Base-by-base conservation (phyloP, 2,113 vertebrate genomes). In the Saccopteryx bilineata region DNA sequence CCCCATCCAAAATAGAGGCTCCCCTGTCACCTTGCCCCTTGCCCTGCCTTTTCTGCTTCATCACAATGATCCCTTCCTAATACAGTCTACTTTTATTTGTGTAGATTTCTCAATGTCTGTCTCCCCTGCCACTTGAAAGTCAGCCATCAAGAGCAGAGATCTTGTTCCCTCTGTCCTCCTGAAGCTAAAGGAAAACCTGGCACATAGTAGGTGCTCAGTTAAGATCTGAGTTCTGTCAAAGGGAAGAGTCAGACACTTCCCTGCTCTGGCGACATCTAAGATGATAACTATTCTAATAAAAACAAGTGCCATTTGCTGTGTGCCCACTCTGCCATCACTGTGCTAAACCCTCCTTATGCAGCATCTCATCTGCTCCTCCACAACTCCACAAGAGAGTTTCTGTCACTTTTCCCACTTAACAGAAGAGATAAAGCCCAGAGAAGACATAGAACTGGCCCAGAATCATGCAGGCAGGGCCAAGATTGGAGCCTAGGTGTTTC, bases 21-120 rank as follows among this genome's bases (percentile, higher is more conserved):
- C n/a, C 71, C 15, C 21, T 5, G 0, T 39, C 56, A 23, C 50
- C n/a, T 19, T 26, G 21, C 23, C 65, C 12, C 2, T 72, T 46
- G 12, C 39, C 54, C 24, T 74, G 58, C 81, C 46, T 79, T 18
- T 28, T 6, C 52, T 11, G 79, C 5, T 19, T 79, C 33, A 31
- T n/a, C 7, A 0, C 12, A 2, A 1, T 7, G 4, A 2, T 23
- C 28, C 31, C 54, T 46, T n/a, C 28, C 65, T 8, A 11, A 21
- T 15, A 18, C 19, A 0, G 23, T 7, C 13, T 28, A 1, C 28
- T 56, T 14, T 56, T 52, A 28, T 56, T n/a, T 50, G 54, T 85
- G 39, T 17, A 15, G 31, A 60, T n/a, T 46, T 15, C n/a, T 61
- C 24, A 14, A 18, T 5, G 14, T 72, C 50, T 52, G 28, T 89